Evolutionary conservation across 2,888 invertebrate species (phyloP), one percentile per base, ranked within the genome.

Genomic region (Phyto melanocephala): DNA sequence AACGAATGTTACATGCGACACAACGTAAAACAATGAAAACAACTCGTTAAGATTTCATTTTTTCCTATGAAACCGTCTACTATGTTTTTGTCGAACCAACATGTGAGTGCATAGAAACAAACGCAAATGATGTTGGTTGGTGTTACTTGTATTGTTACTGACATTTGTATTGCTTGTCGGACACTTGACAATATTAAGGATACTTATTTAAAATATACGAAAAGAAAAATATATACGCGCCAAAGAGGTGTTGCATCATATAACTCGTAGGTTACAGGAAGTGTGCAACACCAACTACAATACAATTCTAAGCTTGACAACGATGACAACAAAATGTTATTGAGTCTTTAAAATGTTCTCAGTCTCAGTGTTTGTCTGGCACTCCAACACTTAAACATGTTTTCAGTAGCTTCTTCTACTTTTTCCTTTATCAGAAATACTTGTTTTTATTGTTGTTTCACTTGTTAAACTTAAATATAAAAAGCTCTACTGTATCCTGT

Each of bases 161-260:
- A 81, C 72, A 84, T 72, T 78, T 78, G 74, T 81, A 78, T 81
- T 83, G 79, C 80, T 71, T 71, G 65, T 67, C 84, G 85, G 83
- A 84, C 85, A 83, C 85, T 84, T 84, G 79, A 84, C 84, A 85
- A 82, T 78, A 80, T 77, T 74, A 82, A 80, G 84, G 72, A 80
- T 70, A 81, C 72, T 80, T 76, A 79, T 72, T 75, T 47, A 45
- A 65, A 62, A 52, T 42, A 70, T 37, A 45, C 35, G 70, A n/a
- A 28, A 28, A 72, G 50, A 52, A 52, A 45, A 50, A 47, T 35
- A 47, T 65, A 70, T 72, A 72, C 42, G 62, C 40, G 22, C 72
- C 47, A 72, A 77, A 50, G 62, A 77, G 63, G 63, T 81, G 77
- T 77, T 81, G 81, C 77, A 68, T 63, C 68, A 50, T 77, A 40